Evolutionary conservation across 2,113 vertebrate genomes (phyloP), one percentile per base, ranked within the genome.

Genomic region (Onychostruthus taczanowskii): DNA sequence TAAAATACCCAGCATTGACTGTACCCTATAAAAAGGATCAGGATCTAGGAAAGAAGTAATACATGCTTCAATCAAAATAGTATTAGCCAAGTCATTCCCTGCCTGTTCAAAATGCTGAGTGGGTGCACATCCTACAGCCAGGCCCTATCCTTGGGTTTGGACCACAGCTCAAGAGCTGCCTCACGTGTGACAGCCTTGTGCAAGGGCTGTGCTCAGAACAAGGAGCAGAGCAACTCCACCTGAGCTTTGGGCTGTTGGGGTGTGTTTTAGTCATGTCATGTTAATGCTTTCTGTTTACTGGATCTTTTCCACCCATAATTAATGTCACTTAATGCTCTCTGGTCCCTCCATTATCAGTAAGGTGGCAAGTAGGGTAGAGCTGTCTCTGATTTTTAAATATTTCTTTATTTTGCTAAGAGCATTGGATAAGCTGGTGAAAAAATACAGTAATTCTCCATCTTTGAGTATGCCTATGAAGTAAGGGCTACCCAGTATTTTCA

Each of bases 181-280:
- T 59, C 30, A 12, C 0, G 0, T 33, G 10, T 22, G 44, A 11
- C 3, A 52, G 74, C 58, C 20, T 20, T 27, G 28, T 2, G 3
- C 23, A 17, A 2, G 8, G 56, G 10, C 13, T 4, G 6, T 5
- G 9, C 26, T 52, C 24, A 23, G 43, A 56, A 17, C 9, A 23
- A 31, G 37, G 11, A 56, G n/a, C n/a, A 37, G 31, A 84, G 28
- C 10, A 11, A 10, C 3, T 22, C 16, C 21, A 7, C 47, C 10
- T 10, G 52, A 58, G 5, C 27, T 56, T n/a, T 58, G 52, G 21
- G 52, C 30, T 11, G 7, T 19, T 11, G 3, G 17, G 27, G 4
- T 47, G 15, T 33, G 11, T 9, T 91, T 73, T 17, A 23, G 31
- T 58, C 9, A 4, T 18, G 37, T 16, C n/a, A 8, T 1, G 3